Percentiles rank a stretch among this genome's conserved stretches.
These are phyloP conservation scores for Laterallus jamaicensis DNA, from an alignment of 2,113 vertebrate species.

Conservation along the genomic window DNA sequence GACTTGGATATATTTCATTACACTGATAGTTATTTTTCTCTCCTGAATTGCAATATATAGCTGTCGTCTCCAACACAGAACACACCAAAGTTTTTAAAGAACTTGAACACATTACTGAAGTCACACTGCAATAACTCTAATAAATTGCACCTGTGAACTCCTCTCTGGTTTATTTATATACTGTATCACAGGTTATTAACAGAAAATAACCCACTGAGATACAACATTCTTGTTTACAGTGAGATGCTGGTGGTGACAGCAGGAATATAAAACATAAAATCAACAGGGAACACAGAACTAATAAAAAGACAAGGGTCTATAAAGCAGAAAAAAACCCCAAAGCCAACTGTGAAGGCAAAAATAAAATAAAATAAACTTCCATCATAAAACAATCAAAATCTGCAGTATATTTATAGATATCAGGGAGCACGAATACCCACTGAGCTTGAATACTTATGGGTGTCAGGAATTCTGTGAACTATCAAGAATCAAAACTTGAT, in stretches of 20 bases:
- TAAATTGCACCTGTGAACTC: slow-evolving; percentile 78
- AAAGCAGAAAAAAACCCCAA: slow-evolving; percentile 71
- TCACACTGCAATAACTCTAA: slow-evolving; percentile 79
- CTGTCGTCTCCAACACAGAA: slow-evolving; percentile 53
- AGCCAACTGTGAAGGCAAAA: slow-evolving; percentile 77
- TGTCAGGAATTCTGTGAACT: slow-evolving; percentile 65
- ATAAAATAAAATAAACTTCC: slow-evolving; percentile 79
- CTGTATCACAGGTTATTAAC: slow-evolving; percentile 82
- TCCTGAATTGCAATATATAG: slow-evolving; percentile 59
- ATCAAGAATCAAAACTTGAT: slow-evolving; percentile 52
- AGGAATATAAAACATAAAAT: slow-evolving; percentile 82
- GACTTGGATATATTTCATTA: slow-evolving; percentile 58
- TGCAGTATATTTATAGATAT: slow-evolving; percentile 71
- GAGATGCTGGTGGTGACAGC: slow-evolving; percentile 80
- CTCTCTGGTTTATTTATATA: slow-evolving; percentile 79
- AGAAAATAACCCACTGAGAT: slow-evolving; percentile 83
- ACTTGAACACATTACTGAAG: slow-evolving; percentile 66
- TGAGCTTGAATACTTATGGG: slow-evolving; percentile 72
- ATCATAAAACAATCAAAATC: slow-evolving; percentile 78
- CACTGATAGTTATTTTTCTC: slow-evolving; percentile 52
- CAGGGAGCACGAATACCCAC: slow-evolving; percentile 65
- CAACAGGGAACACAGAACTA: slow-evolving; percentile 81
- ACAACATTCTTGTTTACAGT: slow-evolving; percentile 82
- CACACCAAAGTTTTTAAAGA: slow-evolving; percentile 73
- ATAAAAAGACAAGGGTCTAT: slow-evolving; percentile 82